These are phyloP conservation scores for Tringa solitaria DNA, from an alignment of 2,113 vertebrate species.

Conservation along the genomic window DNA sequence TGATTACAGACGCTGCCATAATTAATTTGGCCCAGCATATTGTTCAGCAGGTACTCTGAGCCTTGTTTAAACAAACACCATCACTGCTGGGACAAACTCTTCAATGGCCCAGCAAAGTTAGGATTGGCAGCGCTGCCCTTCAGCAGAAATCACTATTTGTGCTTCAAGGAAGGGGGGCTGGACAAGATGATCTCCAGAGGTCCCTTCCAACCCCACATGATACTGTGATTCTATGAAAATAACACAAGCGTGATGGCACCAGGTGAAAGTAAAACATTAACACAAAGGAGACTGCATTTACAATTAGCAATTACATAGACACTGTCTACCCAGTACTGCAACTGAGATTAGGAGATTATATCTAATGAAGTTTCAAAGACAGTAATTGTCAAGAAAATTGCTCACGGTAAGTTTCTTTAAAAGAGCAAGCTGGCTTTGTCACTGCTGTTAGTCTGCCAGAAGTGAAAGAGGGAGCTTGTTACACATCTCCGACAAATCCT, in stretches of 20 bases:
- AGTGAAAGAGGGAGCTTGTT: neutral
- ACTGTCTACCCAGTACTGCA: neutral
- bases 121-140: neutral
- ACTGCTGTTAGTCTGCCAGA: neutral
- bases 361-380: neutral
- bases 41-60: neutral
- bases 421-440: neutral
- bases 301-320: neutral
- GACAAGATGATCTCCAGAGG: too few relatives aligned
- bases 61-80: conserved; percentile 10
- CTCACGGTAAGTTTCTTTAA: neutral
- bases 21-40: neutral
- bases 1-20: neutral
- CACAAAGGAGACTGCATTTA: neutral
- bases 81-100: neutral
- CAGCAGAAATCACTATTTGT: neutral
- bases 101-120: neutral
- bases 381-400: neutral
- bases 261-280: neutral
- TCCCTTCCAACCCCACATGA: too few relatives aligned
- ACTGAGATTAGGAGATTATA: neutral
- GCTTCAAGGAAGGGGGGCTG: neutral
- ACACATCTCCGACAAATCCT: neutral
- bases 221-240: too few relatives aligned
- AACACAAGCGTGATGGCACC: rapidly evolving